Evolutionary conservation across 2,888 invertebrate species (phyloP).

Genomic region (Drosophila niveifrons): DNA sequence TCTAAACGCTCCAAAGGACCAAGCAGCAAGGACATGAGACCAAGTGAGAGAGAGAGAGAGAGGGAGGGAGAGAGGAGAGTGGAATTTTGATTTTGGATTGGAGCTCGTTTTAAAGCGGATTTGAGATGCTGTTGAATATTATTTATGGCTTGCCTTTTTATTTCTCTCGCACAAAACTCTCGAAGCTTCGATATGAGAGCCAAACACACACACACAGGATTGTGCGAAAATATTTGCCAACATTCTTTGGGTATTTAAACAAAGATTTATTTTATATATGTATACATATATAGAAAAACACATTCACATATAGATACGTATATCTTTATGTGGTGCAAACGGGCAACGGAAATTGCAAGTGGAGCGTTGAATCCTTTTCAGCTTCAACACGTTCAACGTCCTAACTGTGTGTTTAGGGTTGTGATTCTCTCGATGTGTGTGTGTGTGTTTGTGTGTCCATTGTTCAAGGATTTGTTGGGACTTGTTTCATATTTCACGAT

Average conservation of each 20-base stretch:
- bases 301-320: constrained; percentile 20
- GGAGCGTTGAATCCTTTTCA: constrained; percentile 80
- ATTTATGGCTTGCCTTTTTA: constrained; percentile 76
- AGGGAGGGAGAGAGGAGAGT: not conserved
- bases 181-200: constrained; percentile 49
- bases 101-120: constrained; percentile 76
- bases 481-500: constrained; percentile 81
- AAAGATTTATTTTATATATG: constrained; percentile 75
- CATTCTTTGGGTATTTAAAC: constrained; percentile 80
- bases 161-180: constrained; percentile 47
- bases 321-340: constrained; percentile 68
- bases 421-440: constrained; percentile 30
- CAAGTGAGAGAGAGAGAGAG: not conserved
- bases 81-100: constrained; percentile 46
- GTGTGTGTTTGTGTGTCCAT: constrained; percentile 54
- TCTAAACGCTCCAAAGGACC: not conserved
- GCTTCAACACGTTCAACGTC: constrained; percentile 73
- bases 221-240: constrained; percentile 73
- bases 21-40: not conserved
- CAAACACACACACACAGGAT: constrained; percentile 20
- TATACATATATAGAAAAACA: constrained; percentile 41
- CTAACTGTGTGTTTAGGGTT: constrained; percentile 2
- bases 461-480: constrained; percentile 77
- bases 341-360: constrained; percentile 80
- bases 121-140: constrained; percentile 76